phyloP scores from a whole-genome alignment of 2,797 vertebrate species.

The Lophotriccus pileatus region DNA sequence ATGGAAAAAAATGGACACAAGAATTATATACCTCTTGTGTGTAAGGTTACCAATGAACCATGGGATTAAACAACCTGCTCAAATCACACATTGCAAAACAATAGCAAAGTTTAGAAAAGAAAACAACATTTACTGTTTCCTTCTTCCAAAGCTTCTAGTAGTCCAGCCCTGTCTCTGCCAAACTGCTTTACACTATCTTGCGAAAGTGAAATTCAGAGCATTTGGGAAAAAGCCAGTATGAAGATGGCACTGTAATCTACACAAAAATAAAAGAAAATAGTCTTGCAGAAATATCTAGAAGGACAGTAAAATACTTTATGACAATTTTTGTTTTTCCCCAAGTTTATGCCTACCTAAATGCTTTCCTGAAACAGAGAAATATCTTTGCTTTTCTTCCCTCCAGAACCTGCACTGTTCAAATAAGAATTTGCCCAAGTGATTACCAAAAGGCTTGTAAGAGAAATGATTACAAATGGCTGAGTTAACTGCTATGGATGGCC shows the following conservation, averaged over 20 bases:
- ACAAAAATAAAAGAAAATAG: neutral
- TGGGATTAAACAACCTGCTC: neutral
- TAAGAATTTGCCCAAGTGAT: constrained; percentile 59
- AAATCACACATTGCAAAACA: neutral
- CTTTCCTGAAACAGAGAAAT: constrained; percentile 11
- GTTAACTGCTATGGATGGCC: constrained; percentile 47
- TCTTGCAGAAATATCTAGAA: neutral
- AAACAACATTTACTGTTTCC: neutral
- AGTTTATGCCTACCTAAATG: constrained; percentile 1
- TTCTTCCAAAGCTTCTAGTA: neutral
- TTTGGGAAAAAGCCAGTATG: neutral
- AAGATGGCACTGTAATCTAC: neutral
- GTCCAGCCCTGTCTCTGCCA: neutral
- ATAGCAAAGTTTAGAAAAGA: neutral
- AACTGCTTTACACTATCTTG: neutral
- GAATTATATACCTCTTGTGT: neutral
- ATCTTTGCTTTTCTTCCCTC: neutral
- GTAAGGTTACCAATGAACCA: neutral
- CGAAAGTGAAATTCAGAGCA: neutral
- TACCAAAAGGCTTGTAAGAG: constrained; percentile 49
- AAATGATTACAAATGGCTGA: constrained; percentile 72
- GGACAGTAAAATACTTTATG: neutral
- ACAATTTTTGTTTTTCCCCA: neutral
- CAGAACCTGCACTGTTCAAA: constrained; percentile 14
- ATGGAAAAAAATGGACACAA: neutral